A percentile compares a stretch with the other conserved stretches of the same genome.
phyloP scores from a whole-genome alignment of 1,140 invertebrate genomes.

The Brachionus asplanchnoidis region DNA sequence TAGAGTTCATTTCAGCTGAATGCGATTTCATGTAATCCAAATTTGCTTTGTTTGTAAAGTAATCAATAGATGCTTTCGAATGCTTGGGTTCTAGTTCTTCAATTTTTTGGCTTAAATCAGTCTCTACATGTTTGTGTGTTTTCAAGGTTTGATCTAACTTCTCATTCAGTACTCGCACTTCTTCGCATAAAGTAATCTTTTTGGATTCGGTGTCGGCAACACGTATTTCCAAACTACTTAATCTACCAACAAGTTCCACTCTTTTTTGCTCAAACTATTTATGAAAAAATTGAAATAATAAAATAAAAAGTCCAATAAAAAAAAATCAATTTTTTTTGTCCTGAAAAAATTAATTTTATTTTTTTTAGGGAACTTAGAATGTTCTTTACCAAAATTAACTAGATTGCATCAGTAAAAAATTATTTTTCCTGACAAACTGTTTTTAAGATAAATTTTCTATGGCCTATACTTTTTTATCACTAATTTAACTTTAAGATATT shows the following conservation, averaged over 20 bases:
- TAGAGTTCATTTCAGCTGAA: constrained; percentile 29
- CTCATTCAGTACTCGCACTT: not conserved
- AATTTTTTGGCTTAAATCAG: not conserved
- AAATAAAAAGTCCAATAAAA: not conserved
- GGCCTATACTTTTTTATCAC: no score
- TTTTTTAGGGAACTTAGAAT: not conserved
- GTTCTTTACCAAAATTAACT: no score
- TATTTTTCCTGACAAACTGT: no score
- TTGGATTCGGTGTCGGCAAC: not conserved
- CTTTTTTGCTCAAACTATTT: constrained; percentile 32
- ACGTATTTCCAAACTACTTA: not conserved
- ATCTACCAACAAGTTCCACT: not conserved
- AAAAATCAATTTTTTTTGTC: no score
- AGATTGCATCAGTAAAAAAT: no score
- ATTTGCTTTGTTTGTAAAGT: not conserved
- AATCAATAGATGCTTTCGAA: not conserved
- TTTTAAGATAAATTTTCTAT: no score
- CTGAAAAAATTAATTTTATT: no score
- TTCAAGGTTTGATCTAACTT: not conserved
- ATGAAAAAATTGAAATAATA: not conserved
- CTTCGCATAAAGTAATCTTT: not conserved
- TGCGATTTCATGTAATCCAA: constrained; percentile 26
- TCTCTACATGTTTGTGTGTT: not conserved
- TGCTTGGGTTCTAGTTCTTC: not conserved
- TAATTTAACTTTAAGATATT: no score